Conservation (phyloP, 37 sponge, comb jelly and placozoan species). For the Spongilla lacustris region DNA sequence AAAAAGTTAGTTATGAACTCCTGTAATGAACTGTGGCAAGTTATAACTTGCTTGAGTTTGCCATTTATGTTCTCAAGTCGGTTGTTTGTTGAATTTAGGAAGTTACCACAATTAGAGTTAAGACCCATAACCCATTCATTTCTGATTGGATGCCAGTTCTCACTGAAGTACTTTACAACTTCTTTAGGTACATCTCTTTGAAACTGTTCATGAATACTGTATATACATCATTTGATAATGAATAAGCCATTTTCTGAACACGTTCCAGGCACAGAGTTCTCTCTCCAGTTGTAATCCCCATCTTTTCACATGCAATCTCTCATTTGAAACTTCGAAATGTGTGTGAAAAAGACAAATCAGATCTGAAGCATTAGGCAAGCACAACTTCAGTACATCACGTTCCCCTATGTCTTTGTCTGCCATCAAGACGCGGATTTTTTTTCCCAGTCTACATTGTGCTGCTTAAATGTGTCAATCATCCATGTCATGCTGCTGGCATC, state of each 20-base stretch:
- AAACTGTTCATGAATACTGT: neutral
- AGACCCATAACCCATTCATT: constrained; percentile 12
- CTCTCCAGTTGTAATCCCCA: constrained; percentile 13
- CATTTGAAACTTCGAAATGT: neutral
- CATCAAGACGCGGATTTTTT: constrained; percentile 18
- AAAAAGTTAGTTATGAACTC: constrained; percentile 28
- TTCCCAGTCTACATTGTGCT: constrained; percentile 36
- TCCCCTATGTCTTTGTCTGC: constrained; percentile 13
- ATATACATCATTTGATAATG: neutral
- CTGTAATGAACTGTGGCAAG: constrained; percentile 30
- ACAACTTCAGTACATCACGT: constrained; percentile 8
- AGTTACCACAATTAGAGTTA: constrained; percentile 1
- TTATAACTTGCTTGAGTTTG: constrained; percentile 26
- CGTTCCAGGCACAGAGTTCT: constrained; percentile 8
- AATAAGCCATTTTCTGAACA: constrained; percentile 1
- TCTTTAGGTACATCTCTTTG: neutral
- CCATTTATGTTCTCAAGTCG: constrained; percentile 10
- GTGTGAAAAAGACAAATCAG: constrained; percentile 11
- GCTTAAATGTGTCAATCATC: constrained; percentile 59
- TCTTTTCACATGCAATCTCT: constrained; percentile 12
- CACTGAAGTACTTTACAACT: neutral
- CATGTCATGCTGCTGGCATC: neutral
- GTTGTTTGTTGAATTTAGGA: constrained; percentile 8
- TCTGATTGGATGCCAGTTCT: constrained; percentile 15
- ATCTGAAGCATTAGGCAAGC: constrained; percentile 4